Evolutionary conservation across 2,113 vertebrate genomes (phyloP).

Genomic region (Silurus asotus): DNA sequence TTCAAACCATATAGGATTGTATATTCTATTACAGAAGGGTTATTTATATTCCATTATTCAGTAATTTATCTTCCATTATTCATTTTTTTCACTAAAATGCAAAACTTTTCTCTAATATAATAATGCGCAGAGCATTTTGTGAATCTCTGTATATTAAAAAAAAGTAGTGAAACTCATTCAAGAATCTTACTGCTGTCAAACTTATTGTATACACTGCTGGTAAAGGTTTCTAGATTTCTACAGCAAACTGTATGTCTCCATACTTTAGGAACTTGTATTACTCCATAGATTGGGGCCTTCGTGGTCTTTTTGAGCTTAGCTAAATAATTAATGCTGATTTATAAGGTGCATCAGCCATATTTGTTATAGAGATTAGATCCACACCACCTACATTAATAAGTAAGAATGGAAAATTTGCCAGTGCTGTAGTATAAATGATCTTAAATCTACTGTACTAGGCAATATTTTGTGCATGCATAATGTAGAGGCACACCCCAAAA

Average conservation of each 20-base stretch:
- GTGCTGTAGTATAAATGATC: too few relatives aligned
- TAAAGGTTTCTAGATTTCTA: background rate
- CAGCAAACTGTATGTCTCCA: background rate
- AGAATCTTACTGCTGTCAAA: background rate
- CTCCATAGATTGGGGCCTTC: too few relatives aligned
- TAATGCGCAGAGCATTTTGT: background rate
- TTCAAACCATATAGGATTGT: background rate
- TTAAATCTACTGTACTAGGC: background rate
- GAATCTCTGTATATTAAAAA: background rate
- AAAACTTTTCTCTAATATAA: too few relatives aligned
- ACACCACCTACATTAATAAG: background rate
- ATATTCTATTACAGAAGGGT: background rate
- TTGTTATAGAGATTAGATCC: background rate
- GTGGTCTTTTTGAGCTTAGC: background rate
- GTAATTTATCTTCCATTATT: background rate
- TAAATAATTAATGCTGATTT: background rate
- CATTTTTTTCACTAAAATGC: too few relatives aligned
- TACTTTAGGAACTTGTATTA: background rate
- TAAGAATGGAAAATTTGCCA: too few relatives aligned
- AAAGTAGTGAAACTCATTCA: background rate
- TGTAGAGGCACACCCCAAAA: background rate
- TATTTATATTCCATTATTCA: background rate
- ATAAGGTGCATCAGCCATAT: background rate
- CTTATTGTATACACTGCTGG: background rate
- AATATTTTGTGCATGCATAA: background rate